Evolutionary conservation across 2,888 invertebrate species (phyloP).

Genomic region (Drosophila ustulata): DNA sequence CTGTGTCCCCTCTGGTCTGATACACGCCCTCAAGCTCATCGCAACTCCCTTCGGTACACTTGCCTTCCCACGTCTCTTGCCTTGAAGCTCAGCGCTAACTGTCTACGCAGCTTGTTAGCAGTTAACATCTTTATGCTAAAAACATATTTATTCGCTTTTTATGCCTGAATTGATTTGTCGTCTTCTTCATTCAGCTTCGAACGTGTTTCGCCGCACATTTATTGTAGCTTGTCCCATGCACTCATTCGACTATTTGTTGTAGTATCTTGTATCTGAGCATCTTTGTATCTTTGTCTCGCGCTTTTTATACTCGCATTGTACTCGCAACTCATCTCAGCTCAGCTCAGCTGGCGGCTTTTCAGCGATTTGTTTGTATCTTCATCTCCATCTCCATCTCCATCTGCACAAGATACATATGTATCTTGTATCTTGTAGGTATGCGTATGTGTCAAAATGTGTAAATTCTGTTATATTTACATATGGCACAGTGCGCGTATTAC

Average conservation of each 20-base stretch:
- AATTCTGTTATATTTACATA: slow-evolving; percentile 63
- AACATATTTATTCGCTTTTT: slow-evolving; percentile 81
- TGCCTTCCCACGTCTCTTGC: neutral
- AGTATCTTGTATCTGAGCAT: slow-evolving; percentile 25
- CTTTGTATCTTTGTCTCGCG: slow-evolving; percentile 10
- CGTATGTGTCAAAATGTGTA: slow-evolving; percentile 58
- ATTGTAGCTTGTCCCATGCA: slow-evolving; percentile 55
- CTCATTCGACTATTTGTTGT: slow-evolving; percentile 21
- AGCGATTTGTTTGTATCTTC: slow-evolving; percentile 51
- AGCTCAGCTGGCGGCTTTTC: slow-evolving; percentile 34
- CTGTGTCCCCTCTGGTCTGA: slow-evolving; percentile 1
- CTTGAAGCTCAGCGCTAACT: neutral
- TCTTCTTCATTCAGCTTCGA: slow-evolving; percentile 68
- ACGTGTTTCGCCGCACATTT: slow-evolving; percentile 66
- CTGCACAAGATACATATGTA: slow-evolving; percentile 8
- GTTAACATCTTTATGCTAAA: slow-evolving; percentile 81
- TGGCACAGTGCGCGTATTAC: slow-evolving; percentile 48
- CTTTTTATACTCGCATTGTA: neutral
- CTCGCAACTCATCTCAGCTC: slow-evolving; percentile 16
- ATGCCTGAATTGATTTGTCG: slow-evolving; percentile 82
- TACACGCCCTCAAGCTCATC: neutral
- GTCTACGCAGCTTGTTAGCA: slow-evolving; percentile 66
- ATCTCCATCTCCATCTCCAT: slow-evolving; percentile 8
- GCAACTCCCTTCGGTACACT: neutral
- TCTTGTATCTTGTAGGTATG: slow-evolving; percentile 3